Percentiles rank a stretch among this genome's conserved stretches.
Evolutionary conservation across 1,140 invertebrate genomes (phyloP).

Genomic region (Lordiphosa stackelbergi): DNA sequence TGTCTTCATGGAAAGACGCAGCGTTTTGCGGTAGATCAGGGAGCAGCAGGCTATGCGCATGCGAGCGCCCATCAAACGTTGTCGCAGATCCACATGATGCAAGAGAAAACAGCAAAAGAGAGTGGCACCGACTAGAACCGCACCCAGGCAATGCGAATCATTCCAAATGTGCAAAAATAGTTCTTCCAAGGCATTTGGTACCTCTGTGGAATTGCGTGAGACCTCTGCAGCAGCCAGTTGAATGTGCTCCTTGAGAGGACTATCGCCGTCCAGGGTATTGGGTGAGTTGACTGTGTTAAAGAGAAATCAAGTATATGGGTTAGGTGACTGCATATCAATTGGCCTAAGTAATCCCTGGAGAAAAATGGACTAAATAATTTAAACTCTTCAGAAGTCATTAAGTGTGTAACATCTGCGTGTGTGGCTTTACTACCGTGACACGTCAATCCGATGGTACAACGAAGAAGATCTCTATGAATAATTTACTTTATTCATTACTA

Average conservation of each 20-base stretch:
- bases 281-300: slow-evolving; percentile 18
- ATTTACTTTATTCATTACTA: too few relatives aligned
- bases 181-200: slow-evolving; percentile 13
- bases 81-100: slow-evolving; percentile 75
- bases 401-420: too few relatives aligned
- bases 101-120: slow-evolving; percentile 67
- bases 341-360: too few relatives aligned
- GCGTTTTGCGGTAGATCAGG: slow-evolving; percentile 81
- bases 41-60: slow-evolving; percentile 81
- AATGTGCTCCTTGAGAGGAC: slow-evolving; percentile 28
- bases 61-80: slow-evolving; percentile 73
- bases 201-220: slow-evolving; percentile 9
- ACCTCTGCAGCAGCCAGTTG: not conserved
- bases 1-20: slow-evolving; percentile 82
- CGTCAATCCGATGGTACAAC: too few relatives aligned
- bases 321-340: too few relatives aligned
- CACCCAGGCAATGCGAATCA: slow-evolving; percentile 54
- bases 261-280: slow-evolving; percentile 29
- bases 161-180: slow-evolving; percentile 40
- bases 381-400: too few relatives aligned
- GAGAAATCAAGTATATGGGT: too few relatives aligned
- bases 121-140: slow-evolving; percentile 59
- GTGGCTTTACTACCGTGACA: too few relatives aligned
- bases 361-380: too few relatives aligned
- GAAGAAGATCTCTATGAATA: too few relatives aligned